Percentiles rank a stretch among this genome's conserved stretches.
phyloP scores from a whole-genome alignment of 2,797 vertebrate species.

The Myotis pilosus region DNA sequence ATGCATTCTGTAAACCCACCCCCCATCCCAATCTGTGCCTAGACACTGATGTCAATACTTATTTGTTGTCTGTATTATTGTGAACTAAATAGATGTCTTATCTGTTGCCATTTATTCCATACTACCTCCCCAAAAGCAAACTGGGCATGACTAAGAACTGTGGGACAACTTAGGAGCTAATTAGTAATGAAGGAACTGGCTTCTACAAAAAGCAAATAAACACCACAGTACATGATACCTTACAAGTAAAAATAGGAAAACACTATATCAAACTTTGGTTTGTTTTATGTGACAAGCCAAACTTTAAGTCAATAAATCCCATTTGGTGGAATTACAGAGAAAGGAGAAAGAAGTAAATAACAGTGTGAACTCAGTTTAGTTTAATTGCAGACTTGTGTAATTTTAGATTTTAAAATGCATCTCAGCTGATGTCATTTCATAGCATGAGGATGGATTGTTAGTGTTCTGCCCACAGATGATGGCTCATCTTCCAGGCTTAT shows the following conservation, averaged over 20 bases:
- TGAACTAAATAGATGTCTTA: background rate
- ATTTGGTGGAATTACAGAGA: conserved; percentile 15
- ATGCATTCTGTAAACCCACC: background rate
- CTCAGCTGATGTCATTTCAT: background rate
- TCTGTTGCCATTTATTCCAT: background rate
- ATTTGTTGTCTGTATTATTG: background rate
- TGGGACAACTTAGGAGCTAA: background rate
- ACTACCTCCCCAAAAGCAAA: background rate
- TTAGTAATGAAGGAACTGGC: background rate
- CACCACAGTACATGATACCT: background rate
- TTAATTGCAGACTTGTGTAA: background rate
- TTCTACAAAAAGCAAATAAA: conserved; percentile 36
- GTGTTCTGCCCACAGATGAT: background rate
- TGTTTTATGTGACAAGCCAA: background rate
- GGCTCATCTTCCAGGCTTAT: background rate
- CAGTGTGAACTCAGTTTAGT: background rate
- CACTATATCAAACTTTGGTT: background rate
- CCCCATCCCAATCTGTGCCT: background rate
- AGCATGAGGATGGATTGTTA: background rate
- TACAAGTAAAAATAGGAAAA: background rate
- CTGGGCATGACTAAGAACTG: background rate
- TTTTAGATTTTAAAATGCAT: conserved; percentile 21
- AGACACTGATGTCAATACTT: background rate
- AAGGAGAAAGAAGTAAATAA: conserved; percentile 1
- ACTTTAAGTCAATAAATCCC: background rate